These are phyloP conservation scores for Mobula hypostoma DNA, from an alignment of 2,113 vertebrate species.

Conservation along the genomic window DNA sequence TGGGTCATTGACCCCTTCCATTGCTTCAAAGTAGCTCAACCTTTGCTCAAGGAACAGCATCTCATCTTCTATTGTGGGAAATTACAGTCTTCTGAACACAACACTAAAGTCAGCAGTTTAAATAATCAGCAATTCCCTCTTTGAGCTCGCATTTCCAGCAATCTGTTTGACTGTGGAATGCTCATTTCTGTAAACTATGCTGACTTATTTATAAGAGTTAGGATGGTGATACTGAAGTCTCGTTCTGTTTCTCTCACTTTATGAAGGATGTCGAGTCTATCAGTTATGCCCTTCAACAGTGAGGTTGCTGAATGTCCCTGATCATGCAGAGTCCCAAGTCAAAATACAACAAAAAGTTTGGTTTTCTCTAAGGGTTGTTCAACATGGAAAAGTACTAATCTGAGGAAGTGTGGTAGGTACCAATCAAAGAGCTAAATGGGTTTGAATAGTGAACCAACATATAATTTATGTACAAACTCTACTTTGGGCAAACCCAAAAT, in stretches of 20 bases:
- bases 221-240: neutral
- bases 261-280: neutral
- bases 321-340: neutral
- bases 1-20: too few relatives aligned
- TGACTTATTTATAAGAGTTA: neutral
- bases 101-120: too few relatives aligned
- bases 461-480: neutral
- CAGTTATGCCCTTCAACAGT: neutral
- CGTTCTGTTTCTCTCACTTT: neutral
- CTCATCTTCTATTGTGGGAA: too few relatives aligned
- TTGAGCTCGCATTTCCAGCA: too few relatives aligned
- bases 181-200: neutral
- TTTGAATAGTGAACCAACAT: neutral
- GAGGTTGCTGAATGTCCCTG: neutral
- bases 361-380: neutral
- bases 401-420: neutral
- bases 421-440: neutral
- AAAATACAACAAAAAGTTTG: neutral
- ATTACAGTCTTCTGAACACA: too few relatives aligned
- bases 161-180: neutral
- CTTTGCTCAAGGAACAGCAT: too few relatives aligned
- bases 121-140: too few relatives aligned
- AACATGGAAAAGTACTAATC: neutral
- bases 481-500: neutral
- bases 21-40: too few relatives aligned